phyloP scores from a whole-genome alignment of 2,113 vertebrate species.

The Symphodus melops region DNA sequence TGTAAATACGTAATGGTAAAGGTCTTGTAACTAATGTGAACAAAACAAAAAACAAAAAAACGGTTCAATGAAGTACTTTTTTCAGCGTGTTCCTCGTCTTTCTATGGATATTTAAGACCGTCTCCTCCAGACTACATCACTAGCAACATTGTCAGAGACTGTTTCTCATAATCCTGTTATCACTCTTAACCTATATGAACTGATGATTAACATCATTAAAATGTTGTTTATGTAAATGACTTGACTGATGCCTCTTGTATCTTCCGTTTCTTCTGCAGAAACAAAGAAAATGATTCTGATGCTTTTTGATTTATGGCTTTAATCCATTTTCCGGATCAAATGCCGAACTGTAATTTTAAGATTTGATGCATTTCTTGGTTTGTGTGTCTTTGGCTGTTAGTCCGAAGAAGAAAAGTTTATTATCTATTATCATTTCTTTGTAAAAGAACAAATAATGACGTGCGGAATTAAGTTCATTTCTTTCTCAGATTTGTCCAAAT shows the following conservation, averaged over 20 bases:
- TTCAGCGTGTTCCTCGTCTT: constrained; percentile 78
- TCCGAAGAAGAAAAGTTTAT: too few relatives aligned
- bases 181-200: constrained; percentile 74
- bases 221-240: constrained; percentile 77
- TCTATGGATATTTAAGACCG: constrained; percentile 79
- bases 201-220: constrained; percentile 84
- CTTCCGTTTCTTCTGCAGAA: background rate
- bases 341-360: background rate
- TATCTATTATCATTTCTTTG: too few relatives aligned
- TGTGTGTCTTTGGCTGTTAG: too few relatives aligned
- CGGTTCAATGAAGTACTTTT: constrained; percentile 86
- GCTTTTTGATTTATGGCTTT: background rate
- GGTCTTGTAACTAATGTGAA: constrained; percentile 93
- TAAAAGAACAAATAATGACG: too few relatives aligned
- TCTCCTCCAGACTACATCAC: constrained; percentile 75
- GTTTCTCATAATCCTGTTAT: constrained; percentile 78
- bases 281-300: background rate
- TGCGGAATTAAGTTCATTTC: too few relatives aligned
- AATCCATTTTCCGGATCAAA: background rate
- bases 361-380: background rate
- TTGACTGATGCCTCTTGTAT: constrained; percentile 8
- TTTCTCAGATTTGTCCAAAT: background rate
- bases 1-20: constrained; percentile 90
- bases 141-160: constrained; percentile 74
- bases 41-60: constrained; percentile 60